Evolutionary conservation across 2,797 vertebrate genomes (phyloP).

Genomic region (Acanthurus leucopareius): DNA sequence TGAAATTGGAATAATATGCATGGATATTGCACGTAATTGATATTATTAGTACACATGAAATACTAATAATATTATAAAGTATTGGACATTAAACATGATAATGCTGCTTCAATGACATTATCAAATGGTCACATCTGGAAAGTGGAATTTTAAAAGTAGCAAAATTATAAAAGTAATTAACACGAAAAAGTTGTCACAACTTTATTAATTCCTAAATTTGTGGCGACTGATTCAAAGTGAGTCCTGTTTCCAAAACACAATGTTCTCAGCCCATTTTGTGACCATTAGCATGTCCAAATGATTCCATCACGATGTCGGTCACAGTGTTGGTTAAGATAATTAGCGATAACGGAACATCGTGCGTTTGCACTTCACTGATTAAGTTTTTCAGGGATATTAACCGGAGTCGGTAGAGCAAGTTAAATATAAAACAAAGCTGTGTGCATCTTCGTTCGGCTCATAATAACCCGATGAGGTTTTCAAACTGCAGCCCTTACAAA

Average conservation of each 20-base stretch:
- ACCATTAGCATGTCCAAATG: constrained; percentile 67
- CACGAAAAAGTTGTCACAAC: background rate
- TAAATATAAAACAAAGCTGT: constrained; percentile 37
- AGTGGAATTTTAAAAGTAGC: background rate
- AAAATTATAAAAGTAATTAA: background rate
- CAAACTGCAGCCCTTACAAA: constrained; percentile 31
- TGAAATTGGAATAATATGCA: too few species aligned
- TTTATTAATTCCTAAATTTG: constrained; percentile 19
- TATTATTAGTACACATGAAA: too few species aligned
- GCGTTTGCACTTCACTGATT: constrained; percentile 55
- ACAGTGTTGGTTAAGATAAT: constrained; percentile 50
- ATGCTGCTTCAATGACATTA: background rate
- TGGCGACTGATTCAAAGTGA: constrained; percentile 9
- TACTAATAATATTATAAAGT: too few species aligned
- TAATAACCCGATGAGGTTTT: constrained; percentile 31
- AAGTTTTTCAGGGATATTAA: constrained; percentile 45
- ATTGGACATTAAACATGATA: too few species aligned
- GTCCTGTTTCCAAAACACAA: constrained; percentile 29
- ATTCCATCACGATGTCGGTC: constrained; percentile 57
- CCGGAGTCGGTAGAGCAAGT: constrained; percentile 27
- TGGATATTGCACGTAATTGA: too few species aligned
- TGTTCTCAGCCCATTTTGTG: constrained; percentile 23
- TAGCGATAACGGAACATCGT: constrained; percentile 60
- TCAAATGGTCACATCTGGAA: background rate
- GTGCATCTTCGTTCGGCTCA: constrained; percentile 12